Evolutionary conservation across 2,113 vertebrate genomes (phyloP).

Genomic region (Tyrannus savana): DNA sequence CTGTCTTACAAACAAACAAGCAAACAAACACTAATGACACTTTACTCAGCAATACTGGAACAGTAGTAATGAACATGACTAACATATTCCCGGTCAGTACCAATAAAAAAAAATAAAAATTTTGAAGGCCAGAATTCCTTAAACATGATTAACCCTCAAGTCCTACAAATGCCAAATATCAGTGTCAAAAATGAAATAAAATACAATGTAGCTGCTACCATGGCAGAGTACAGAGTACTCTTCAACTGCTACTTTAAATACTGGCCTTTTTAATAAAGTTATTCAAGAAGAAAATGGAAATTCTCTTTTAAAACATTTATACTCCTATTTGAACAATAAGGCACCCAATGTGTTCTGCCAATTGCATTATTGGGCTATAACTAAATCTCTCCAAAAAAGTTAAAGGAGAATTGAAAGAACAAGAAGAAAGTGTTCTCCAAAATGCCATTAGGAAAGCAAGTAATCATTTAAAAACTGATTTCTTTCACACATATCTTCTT

Average conservation of each 20-base stretch:
- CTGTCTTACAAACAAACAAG: neutral
- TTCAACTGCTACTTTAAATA: neutral
- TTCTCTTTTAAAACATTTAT: neutral
- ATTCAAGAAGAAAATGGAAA: neutral
- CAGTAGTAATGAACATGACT: neutral
- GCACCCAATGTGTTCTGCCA: neutral
- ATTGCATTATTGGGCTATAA: neutral
- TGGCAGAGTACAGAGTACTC: neutral
- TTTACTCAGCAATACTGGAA: neutral
- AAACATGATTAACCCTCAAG: neutral
- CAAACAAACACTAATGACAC: neutral
- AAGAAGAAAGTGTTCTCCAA: neutral
- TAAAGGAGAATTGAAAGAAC: neutral
- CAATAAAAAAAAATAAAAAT: neutral
- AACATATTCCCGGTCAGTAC: neutral
- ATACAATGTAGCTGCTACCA: neutral
- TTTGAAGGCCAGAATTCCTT: neutral
- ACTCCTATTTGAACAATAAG: neutral
- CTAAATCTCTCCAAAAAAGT: neutral
- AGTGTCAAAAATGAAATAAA: neutral
- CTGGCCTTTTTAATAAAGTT: neutral
- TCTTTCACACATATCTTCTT: neutral
- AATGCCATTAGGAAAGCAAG: constrained; percentile 4
- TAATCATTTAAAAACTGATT: neutral
- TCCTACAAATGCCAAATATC: neutral